Conservation (phyloP, 2,797 vertebrate species). For the Neosilurus hyrtlii region DNA sequence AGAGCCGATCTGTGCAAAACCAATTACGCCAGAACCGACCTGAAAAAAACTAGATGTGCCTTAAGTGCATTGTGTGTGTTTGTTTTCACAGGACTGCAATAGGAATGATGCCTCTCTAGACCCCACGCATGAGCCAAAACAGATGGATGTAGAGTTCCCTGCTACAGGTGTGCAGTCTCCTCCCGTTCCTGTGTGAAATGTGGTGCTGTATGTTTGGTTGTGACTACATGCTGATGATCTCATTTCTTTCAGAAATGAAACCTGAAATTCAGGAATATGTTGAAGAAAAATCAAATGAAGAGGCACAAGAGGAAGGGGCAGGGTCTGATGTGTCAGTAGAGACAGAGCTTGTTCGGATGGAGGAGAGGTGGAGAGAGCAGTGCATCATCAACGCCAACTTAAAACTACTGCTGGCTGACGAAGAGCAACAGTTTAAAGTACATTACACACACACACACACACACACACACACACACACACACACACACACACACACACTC, state of each 20-base stretch:
- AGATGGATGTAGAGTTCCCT: slow-evolving; percentile 68
- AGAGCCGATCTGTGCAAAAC: too few species aligned
- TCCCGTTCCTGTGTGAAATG: not conserved
- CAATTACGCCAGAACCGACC: too few species aligned
- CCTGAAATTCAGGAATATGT: slow-evolving; percentile 16
- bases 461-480: slow-evolving; percentile 22
- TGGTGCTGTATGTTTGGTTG: not conserved
- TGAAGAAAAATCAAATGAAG: slow-evolving; percentile 43
- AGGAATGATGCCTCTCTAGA: slow-evolving; percentile 73
- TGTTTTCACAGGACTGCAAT: slow-evolving; percentile 69
- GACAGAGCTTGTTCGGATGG: slow-evolving; percentile 88
- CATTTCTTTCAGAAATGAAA: slow-evolving; percentile 6
- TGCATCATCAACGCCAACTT: slow-evolving; percentile 84
- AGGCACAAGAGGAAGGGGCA: slow-evolving; percentile 74
- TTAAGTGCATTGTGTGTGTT: not conserved
- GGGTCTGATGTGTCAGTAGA: slow-evolving; percentile 81
- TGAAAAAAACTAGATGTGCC: too few species aligned
- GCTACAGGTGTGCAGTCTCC: slow-evolving; percentile 75
- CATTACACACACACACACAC: slow-evolving; percentile 5
- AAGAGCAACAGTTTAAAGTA: slow-evolving; percentile 87
- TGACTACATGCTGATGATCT: not conserved
- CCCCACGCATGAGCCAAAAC: slow-evolving; percentile 74
- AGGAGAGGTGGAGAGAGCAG: slow-evolving; percentile 95
- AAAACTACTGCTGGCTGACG: slow-evolving; percentile 81
- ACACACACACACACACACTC: not conserved